Evolutionary conservation across 64 coral and sea anemone genomes (phyloP), one percentile per base, ranked within the genome.

Genomic region (Montipora cactus): DNA sequence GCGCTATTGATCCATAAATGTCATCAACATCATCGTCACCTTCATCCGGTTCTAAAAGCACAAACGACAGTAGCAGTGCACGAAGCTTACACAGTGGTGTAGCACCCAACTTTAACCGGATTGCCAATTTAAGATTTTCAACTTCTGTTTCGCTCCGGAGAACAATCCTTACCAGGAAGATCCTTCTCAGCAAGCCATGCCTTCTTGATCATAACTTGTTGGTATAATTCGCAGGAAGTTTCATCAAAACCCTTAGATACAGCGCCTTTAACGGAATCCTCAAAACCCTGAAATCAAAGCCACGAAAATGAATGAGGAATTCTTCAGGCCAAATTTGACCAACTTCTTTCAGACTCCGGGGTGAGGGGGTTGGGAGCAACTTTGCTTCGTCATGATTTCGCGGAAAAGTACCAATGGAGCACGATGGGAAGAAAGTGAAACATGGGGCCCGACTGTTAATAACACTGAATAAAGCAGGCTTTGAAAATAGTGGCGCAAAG

Each of bases 281-380:
- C 81, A 86, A 92, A 92, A 49, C 80, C 90, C 90, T 92, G n/a
- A 76, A 79, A 18, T 19, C 16, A 79, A 49, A 79, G 28, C 28
- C 28, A 37, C 28, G 28, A 37, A 37, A 37, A 37, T 37, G 28
- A 37, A 37, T 37, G 28, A 37, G 28, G 28, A 37, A 37, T 0
- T 55, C 6, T 0, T 55, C 3, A 55, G 52, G 52, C 5, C 52
- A 55, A 55, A 55, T 0, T 55, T 10, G 9, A 55, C 3, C 52
- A 55, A 55, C 52, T 10, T 4, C 6, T 55, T 55, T 55, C 52
- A 55, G 52, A 55, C 9, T 55, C 9, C 52, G 52, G 9, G 52
- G 52, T 7, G 52, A 55, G 52, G 3, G 9, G 52, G 52, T 7
- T 10, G 5, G 3, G 9, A 5, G 52, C 52, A 55, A 55, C 5